A percentile compares a stretch with the other conserved stretches of the same genome.
These are phyloP conservation scores for Neria commutata DNA, from an alignment of 2,888 invertebrate genomes.

Conservation along the genomic window DNA sequence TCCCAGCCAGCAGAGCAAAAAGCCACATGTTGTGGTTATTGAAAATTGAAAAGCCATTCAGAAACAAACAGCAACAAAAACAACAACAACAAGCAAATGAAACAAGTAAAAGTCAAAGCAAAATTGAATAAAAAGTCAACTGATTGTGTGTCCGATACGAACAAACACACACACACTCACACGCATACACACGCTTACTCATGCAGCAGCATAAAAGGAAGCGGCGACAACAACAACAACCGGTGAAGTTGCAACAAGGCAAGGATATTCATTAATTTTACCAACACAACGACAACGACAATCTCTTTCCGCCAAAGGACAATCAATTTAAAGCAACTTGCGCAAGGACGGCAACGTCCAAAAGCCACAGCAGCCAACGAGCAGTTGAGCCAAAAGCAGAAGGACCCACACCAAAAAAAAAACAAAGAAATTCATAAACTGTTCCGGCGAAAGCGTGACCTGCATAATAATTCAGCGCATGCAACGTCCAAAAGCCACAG, in stretches of 20 bases:
- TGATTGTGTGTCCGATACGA: too few relatives aligned
- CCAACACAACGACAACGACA: neutral
- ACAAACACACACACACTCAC: too few relatives aligned
- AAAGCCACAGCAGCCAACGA: neutral
- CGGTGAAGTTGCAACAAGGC: neutral
- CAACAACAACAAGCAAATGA: neutral
- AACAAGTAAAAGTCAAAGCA: too few relatives aligned
- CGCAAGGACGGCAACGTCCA: neutral
- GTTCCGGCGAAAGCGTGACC: slow-evolving; percentile 2
- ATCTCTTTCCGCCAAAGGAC: neutral
- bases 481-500: too few relatives aligned
- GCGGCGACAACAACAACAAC: too few relatives aligned
- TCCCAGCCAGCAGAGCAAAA: too few relatives aligned
- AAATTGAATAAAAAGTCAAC: too few relatives aligned
- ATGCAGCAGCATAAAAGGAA: too few relatives aligned
- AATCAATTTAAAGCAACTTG: slow-evolving; percentile 2
- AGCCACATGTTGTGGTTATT: slow-evolving; percentile 1
- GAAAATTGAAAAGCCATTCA: neutral
- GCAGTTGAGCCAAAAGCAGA: neutral
- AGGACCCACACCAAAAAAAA: neutral
- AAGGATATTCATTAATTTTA: slow-evolving; percentile 1
- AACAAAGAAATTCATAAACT: neutral
- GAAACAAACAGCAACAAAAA: neutral
- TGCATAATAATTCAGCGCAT: neutral
- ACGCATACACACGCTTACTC: too few relatives aligned